Percentiles rank a stretch among this genome's conserved stretches.
Conservation (phyloP, 2,113 vertebrate species). For the Ramphastos sulfuratus region DNA sequence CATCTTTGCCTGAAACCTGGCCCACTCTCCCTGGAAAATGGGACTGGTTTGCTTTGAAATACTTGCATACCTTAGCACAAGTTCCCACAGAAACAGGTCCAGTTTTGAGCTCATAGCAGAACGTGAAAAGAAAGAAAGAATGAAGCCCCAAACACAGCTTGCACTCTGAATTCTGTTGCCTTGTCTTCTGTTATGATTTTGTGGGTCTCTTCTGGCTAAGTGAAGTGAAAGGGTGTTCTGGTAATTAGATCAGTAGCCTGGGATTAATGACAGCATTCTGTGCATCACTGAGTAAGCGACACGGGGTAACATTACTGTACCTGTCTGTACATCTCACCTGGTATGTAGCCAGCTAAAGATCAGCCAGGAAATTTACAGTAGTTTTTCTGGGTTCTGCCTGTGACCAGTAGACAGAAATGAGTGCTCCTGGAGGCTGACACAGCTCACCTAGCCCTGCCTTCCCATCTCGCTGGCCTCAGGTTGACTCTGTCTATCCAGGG, state of each 20-base stretch:
- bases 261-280: background rate
- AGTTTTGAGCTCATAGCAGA: constrained; percentile 26
- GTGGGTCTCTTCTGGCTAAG: background rate
- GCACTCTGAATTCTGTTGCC: background rate
- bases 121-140: background rate
- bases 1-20: constrained; percentile 63
- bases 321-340: background rate
- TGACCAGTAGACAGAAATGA: background rate
- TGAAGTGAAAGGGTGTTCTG: background rate
- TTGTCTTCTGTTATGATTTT: background rate
- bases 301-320: background rate
- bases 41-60: constrained; percentile 58
- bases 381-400: background rate
- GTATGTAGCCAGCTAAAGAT: background rate
- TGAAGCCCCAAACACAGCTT: background rate
- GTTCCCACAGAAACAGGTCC: constrained; percentile 60
- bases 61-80: constrained; percentile 68
- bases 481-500: background rate
- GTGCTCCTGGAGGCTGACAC: background rate
- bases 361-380: background rate
- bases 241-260: background rate
- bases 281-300: background rate
- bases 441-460: background rate
- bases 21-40: constrained; percentile 55
- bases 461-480: background rate